Base-by-base conservation (phyloP, 2,888 invertebrate genomes). In the Gryllus longicercus region DNA sequence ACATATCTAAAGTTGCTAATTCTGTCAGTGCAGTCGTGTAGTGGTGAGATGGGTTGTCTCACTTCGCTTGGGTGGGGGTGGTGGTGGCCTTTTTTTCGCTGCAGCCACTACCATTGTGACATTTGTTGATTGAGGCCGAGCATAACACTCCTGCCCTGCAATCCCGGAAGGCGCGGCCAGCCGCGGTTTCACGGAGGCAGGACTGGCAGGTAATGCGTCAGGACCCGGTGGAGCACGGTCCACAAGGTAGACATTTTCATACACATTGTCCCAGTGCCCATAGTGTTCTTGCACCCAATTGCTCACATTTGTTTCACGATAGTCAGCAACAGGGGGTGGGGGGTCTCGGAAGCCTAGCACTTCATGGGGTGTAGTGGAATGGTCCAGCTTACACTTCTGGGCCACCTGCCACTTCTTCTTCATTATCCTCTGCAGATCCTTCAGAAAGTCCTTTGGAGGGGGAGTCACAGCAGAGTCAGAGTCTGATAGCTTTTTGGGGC, bases 201-300 rank as follows among this genome's bases (percentile, higher is more conserved):
- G 77, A 18, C 49, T 49, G 21, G 79, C 38, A 76, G 76, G 76
- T 25, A 76, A 23, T 2, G 76, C 76, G 14, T 51, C 74, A 50
- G 74, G 25, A 75, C 74, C 76, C 76, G 79, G 81, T 23, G 77
- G 74, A 51, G 76, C 75, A 38, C 80, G 77, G n/a, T 79, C 77
- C 10, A 81, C 81, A 79, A 89, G 87, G 84, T 90, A 91, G 10
- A 95, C 91, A 85, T 95, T 95, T 86, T 95, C 95, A 86, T 95
- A 95, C 79, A 93, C 88, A 83, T 93, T 93, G 84, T 92, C 90
- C 38, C 51, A 84, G 49, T 87, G 86, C 2, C 95, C 95, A 84
- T 95, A 96, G 85, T 96, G 96, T 86, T 96, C 95, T 85, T 94
- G 93, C 79, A 96, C 95, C 96, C 96, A 96, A 87, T 95, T 95